These are phyloP conservation scores for Xenotilapia leptura DNA, from an alignment of 2,113 vertebrate species.

Conservation along the genomic window DNA sequence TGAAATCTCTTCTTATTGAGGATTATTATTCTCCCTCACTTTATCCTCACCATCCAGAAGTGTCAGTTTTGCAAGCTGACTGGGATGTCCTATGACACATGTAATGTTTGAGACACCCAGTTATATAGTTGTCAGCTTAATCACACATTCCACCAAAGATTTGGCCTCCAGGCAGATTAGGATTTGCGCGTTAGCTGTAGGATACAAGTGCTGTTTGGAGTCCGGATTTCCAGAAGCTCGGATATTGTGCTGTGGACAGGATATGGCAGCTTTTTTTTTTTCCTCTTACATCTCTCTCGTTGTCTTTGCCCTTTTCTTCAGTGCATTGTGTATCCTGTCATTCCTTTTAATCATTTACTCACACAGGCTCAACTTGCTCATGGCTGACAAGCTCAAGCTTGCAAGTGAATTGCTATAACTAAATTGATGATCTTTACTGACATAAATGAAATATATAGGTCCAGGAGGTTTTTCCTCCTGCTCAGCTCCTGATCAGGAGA, in stretches of 20 bases:
- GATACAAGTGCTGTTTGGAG: neutral
- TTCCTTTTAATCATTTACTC: slow-evolving; percentile 37
- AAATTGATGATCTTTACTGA: neutral
- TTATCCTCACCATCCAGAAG: neutral
- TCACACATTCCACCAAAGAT: neutral
- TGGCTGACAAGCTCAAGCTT: slow-evolving; percentile 52
- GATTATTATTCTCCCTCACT: neutral
- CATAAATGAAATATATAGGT: neutral
- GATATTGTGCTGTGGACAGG: neutral
- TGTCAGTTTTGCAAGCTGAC: neutral
- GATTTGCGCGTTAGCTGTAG: neutral
- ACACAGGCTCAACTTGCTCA: slow-evolving; percentile 41
- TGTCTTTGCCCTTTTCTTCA: slow-evolving; percentile 11
- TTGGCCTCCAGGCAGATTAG: neutral
- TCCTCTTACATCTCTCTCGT: neutral
- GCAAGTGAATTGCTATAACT: slow-evolving; percentile 11
- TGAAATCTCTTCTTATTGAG: slow-evolving; percentile 12
- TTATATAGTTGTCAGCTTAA: neutral
- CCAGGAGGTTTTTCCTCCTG: neutral
- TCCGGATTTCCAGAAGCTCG: neutral
- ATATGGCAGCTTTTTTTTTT: neutral
- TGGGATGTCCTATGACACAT: neutral
- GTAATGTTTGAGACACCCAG: neutral
- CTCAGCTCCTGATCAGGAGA: neutral
- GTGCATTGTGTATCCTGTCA: neutral